A percentile compares a stretch with the other conserved stretches of the same genome.
Conservation (phyloP, 2,113 vertebrate genomes). For the Tringa solitaria region DNA sequence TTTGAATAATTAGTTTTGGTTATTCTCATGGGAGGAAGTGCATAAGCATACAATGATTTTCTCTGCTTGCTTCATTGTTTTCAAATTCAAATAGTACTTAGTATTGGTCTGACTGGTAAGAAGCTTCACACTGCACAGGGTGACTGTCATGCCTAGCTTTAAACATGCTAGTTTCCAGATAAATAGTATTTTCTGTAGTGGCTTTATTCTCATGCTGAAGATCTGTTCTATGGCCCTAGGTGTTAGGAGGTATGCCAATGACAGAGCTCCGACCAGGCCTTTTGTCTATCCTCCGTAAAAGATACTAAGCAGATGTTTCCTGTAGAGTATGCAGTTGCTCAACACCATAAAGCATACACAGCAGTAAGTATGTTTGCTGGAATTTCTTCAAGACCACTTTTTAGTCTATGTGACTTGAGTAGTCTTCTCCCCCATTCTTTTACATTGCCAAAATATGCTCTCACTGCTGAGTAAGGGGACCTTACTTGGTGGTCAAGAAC, state of each 20-base stretch:
- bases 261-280: background rate
- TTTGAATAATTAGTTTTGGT: background rate
- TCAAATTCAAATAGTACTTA: background rate
- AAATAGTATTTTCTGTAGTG: background rate
- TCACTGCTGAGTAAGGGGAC: background rate
- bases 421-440: background rate
- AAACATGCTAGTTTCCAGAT: background rate
- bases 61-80: background rate
- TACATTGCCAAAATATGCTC: background rate
- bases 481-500: background rate
- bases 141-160: background rate
- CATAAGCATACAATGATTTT: background rate
- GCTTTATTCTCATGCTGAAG: background rate
- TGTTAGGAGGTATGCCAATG: background rate
- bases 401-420: background rate
- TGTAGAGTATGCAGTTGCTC: background rate
- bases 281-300: background rate
- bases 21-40: background rate
- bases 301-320: background rate
- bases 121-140: background rate
- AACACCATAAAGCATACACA: background rate
- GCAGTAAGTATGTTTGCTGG: background rate
- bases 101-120: background rate
- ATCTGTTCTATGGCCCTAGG: background rate
- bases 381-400: background rate